phyloP scores from a whole-genome alignment of 2,113 vertebrate genomes.

The Condylura cristata region DNA sequence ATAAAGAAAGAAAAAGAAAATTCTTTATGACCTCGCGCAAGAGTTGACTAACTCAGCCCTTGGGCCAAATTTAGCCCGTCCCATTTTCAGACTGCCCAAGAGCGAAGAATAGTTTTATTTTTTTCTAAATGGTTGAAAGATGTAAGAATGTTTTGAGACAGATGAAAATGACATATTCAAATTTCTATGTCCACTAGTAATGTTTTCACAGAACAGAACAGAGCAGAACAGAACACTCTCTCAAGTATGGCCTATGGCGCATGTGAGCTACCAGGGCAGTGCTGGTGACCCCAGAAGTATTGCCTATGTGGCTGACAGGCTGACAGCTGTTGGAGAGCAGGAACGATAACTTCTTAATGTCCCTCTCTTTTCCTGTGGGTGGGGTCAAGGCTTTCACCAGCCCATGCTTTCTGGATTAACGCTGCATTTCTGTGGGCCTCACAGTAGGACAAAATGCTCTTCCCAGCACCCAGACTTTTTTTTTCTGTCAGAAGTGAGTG shows the following conservation, averaged over 20 bases:
- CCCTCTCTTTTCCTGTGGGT: background rate
- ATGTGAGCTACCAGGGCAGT: background rate
- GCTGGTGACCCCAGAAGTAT: background rate
- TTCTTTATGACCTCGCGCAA: background rate
- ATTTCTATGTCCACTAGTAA: background rate
- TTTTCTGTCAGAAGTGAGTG: constrained; percentile 18
- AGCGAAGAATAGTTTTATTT: background rate
- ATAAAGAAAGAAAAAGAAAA: too few relatives aligned
- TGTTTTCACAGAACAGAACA: background rate
- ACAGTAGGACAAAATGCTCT: constrained; percentile 7
- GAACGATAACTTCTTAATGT: background rate
- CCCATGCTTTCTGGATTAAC: background rate
- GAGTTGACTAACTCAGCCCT: background rate
- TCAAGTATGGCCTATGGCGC: background rate
- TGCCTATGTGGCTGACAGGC: background rate
- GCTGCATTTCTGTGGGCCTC: background rate
- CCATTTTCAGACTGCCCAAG: background rate
- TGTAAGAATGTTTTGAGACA: constrained; percentile 26
- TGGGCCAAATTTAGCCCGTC: background rate
- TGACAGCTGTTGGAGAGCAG: background rate
- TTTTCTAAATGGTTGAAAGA: constrained; percentile 1
- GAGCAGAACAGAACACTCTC: too few relatives aligned
- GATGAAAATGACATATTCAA: background rate
- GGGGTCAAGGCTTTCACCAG: background rate
- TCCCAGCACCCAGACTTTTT: constrained; percentile 25